phyloP scores from a whole-genome alignment of 2,888 invertebrate species.

The Syrista parreyssii region DNA sequence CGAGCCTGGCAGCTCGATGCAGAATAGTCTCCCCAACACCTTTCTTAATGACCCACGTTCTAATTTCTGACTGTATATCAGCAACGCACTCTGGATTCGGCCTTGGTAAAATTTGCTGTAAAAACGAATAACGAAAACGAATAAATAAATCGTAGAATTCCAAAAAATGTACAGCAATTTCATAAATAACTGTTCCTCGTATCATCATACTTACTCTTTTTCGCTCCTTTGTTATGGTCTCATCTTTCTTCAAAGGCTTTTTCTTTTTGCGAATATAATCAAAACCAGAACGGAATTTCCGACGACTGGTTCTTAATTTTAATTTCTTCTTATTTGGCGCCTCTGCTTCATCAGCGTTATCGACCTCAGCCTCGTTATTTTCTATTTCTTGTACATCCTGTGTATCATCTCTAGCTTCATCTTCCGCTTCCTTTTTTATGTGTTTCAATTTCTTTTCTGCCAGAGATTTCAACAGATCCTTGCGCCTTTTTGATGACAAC shows the following conservation, averaged over 20 bases:
- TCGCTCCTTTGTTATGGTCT: constrained; percentile 65
- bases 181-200: neutral
- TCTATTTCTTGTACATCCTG: constrained; percentile 50
- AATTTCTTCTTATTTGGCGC: constrained; percentile 69
- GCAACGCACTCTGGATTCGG: constrained; percentile 76
- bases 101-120: constrained; percentile 58
- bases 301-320: constrained; percentile 75
- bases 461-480: constrained; percentile 55
- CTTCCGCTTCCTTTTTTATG: constrained; percentile 54
- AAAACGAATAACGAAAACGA: constrained; percentile 15
- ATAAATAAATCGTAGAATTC: constrained; percentile 4
- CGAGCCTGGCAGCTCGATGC: constrained; percentile 90
- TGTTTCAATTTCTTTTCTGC: constrained; percentile 52
- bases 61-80: constrained; percentile 87
- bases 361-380: constrained; percentile 39
- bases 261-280: constrained; percentile 93
- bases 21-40: constrained; percentile 93
- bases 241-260: constrained; percentile 73
- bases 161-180: neutral
- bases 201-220: constrained; percentile 56
- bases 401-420: constrained; percentile 54
- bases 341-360: constrained; percentile 43
- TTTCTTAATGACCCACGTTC: constrained; percentile 93
- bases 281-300: constrained; percentile 86
- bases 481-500: constrained; percentile 51